These are phyloP conservation scores for Hormaphis cornu DNA, from an alignment of 1,140 invertebrate genomes.

Conservation along the genomic window DNA sequence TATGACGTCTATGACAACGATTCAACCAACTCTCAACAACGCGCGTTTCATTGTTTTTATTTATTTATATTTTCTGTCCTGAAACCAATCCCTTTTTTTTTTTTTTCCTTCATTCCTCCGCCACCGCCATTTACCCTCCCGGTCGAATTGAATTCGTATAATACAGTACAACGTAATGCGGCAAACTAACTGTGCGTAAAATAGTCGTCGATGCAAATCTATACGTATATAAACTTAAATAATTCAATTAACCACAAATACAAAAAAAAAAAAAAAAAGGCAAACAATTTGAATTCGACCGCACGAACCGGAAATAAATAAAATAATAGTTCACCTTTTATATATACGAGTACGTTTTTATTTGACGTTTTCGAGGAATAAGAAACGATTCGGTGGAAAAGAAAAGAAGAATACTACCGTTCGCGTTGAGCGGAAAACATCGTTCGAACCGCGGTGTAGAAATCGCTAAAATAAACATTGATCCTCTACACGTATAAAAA, in stretches of 20 bases:
- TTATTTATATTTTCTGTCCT: background rate
- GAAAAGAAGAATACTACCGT: background rate
- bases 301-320: background rate
- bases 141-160: constrained; percentile 24
- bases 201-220: background rate
- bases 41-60: constrained; percentile 11
- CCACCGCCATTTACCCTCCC: background rate
- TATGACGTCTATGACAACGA: background rate
- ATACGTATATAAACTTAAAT: background rate
- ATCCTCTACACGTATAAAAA: no score
- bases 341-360: background rate
- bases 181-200: constrained; percentile 21
- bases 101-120: no score
- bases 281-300: background rate
- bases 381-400: no score
- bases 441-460: no score
- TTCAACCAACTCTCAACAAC: background rate
- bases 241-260: constrained; percentile 8
- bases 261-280: background rate
- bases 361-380: background rate
- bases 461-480: no score
- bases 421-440: no score
- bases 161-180: background rate
- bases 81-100: background rate
- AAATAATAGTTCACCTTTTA: background rate